Base-by-base conservation (phyloP, 2,888 invertebrate species). In the Xylophagus ater region DNA sequence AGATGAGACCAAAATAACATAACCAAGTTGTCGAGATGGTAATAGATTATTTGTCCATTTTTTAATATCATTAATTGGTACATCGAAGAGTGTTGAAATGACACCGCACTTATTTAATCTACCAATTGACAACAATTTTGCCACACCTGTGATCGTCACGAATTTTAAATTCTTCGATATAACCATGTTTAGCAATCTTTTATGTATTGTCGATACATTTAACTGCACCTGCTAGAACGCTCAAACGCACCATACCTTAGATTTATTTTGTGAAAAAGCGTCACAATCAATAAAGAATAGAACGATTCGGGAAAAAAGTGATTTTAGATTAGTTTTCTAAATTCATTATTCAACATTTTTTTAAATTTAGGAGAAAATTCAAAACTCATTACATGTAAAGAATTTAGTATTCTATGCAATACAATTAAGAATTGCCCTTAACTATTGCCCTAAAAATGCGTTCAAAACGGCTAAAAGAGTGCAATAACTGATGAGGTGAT, bases 131-230 rank as follows among this genome's bases (percentile, higher is more conserved):
- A 40, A 99, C 97, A 58, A 99, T 96, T 69, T 99, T 99, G 45
- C 97, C 96, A 54, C 94, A 87, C 66, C 98, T 80, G 70, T 99
- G 98, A 62, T 99, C 97, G 68, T 98, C 98, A 41, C 98, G 93
- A 53, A 98, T 92, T 72, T 98, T 98, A 67, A 98, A 98, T 72
- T 98, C 98, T 44, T 96, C 97, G 65, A 98, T 98, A 67, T 98
- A 98, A 51, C 96, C 98, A 73, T 99, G 96, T 70, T 99, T 99
- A 56, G 97, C 97, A 59, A 96, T 79, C 68, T 94, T 97, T 69
- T 99, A 98, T 43, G 98, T 98, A 78, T 98, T 97, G 73, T 96
- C 93, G 68, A 99, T 97, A 54, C 89, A 85, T 72, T 93, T 96
- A 33, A 99, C 76, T 58, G 98, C 97, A 78, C 98, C 97, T 62